phyloP scores from a whole-genome alignment of 1,140 invertebrate genomes.

The Hermetia illucens region DNA sequence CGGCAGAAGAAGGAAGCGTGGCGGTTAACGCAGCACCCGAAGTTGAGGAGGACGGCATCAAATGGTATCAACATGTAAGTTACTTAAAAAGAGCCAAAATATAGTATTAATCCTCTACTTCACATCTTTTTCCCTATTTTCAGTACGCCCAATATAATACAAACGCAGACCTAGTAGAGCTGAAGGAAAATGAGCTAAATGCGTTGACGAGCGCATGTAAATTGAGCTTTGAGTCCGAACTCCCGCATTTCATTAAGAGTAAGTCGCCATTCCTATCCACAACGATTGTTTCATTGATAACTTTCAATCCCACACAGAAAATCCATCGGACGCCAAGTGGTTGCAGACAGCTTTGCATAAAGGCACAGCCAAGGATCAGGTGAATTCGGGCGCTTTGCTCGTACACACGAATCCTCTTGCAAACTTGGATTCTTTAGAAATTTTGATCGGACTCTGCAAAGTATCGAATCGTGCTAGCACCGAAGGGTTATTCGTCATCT shows the following conservation, averaged over 20 bases:
- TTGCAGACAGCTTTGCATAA: slow-evolving; percentile 53
- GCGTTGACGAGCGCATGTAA: slow-evolving; percentile 23
- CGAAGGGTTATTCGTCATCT: slow-evolving; percentile 46
- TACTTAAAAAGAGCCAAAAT: neutral
- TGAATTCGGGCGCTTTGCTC: slow-evolving; percentile 58
- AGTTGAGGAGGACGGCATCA: slow-evolving; percentile 15
- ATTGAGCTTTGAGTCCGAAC: slow-evolving; percentile 19
- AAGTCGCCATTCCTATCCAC: slow-evolving; percentile 3
- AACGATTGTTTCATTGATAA: neutral
- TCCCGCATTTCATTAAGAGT: slow-evolving; percentile 17
- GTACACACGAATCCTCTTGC: slow-evolving; percentile 65
- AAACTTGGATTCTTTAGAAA: slow-evolving; percentile 45
- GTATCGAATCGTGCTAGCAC: slow-evolving; percentile 51
- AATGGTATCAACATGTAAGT: slow-evolving; percentile 26
- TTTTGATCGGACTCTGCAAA: slow-evolving; percentile 52
- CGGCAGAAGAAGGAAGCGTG: slow-evolving; percentile 14
- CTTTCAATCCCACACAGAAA: slow-evolving; percentile 10
- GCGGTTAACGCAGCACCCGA: slow-evolving; percentile 11
- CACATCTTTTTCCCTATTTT: slow-evolving; percentile 6
- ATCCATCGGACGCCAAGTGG: slow-evolving; percentile 38
- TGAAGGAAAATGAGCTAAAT: slow-evolving; percentile 26
- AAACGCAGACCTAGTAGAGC: slow-evolving; percentile 22
- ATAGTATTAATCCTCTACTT: neutral
- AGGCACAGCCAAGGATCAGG: slow-evolving; percentile 60
- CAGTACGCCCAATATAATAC: slow-evolving; percentile 14